phyloP scores from a whole-genome alignment of 2,888 invertebrate species.

The Allygus modestus region DNA sequence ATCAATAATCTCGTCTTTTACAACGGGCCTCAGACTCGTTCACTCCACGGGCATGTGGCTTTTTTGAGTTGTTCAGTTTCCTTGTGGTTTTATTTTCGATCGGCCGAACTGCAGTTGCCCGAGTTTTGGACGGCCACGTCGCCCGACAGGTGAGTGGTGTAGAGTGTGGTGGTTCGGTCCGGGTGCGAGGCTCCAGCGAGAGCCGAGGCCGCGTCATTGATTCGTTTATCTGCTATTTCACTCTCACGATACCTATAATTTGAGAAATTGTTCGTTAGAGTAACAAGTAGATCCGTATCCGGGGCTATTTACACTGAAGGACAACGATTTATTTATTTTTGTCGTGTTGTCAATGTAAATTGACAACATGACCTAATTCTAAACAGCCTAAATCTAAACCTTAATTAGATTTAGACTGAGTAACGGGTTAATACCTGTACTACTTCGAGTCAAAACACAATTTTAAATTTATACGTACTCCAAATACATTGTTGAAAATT shows the following conservation, averaged over 20 bases:
- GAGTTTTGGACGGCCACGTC: background rate
- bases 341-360: too few species aligned
- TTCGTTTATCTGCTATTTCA: background rate
- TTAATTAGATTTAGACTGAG: too few species aligned
- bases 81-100: conserved; percentile 52
- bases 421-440: too few species aligned
- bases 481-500: too few species aligned
- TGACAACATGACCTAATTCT: too few species aligned
- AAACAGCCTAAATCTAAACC: too few species aligned
- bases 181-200: too few species aligned
- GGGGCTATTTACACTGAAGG: too few species aligned
- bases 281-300: background rate
- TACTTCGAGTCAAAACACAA: too few species aligned
- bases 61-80: conserved; percentile 57
- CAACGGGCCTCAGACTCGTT: conserved; percentile 51
- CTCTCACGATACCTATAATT: background rate
- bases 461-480: too few species aligned
- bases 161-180: background rate
- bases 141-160: conserved; percentile 20
- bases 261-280: background rate
- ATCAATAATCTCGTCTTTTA: conserved; percentile 60
- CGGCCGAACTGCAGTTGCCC: background rate
- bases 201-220: background rate
- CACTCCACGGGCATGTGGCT: conserved; percentile 58
- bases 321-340: too few species aligned